Percentiles rank a stretch among this genome's conserved stretches.
phyloP scores from a whole-genome alignment of 2,113 vertebrate genomes.

The Tamias sibiricus region DNA sequence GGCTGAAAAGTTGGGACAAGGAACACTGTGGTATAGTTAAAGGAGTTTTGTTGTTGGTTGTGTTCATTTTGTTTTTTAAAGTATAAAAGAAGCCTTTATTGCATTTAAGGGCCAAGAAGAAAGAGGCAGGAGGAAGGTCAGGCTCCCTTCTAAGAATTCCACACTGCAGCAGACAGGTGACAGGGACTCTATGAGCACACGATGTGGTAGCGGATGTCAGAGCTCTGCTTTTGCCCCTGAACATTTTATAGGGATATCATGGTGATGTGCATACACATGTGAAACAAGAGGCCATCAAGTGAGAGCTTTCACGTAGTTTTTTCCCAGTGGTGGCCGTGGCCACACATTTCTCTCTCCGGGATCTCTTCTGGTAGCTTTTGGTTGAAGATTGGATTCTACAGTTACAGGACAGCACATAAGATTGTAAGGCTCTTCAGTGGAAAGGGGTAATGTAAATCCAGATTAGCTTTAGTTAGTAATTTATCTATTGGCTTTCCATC shows the following conservation, averaged over 20 bases:
- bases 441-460: neutral
- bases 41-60: neutral
- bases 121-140: neutral
- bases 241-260: neutral
- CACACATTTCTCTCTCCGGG: neutral
- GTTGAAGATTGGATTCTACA: neutral
- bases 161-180: neutral
- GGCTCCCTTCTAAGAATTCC: neutral
- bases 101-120: neutral
- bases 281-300: neutral
- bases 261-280: neutral
- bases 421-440: neutral
- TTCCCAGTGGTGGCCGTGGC: too few species aligned
- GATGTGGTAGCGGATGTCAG: rapidly evolving
- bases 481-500: neutral
- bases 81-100: neutral
- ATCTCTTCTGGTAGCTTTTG: neutral
- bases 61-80: neutral
- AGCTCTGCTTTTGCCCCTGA: neutral
- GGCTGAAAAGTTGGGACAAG: too few species aligned
- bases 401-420: neutral
- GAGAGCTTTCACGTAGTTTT: neutral
- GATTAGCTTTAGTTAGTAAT: neutral
- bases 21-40: neutral
- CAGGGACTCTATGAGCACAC: neutral